Conservation (phyloP, 2,113 vertebrate species). For the Sinocyclocheilus grahami region DNA sequence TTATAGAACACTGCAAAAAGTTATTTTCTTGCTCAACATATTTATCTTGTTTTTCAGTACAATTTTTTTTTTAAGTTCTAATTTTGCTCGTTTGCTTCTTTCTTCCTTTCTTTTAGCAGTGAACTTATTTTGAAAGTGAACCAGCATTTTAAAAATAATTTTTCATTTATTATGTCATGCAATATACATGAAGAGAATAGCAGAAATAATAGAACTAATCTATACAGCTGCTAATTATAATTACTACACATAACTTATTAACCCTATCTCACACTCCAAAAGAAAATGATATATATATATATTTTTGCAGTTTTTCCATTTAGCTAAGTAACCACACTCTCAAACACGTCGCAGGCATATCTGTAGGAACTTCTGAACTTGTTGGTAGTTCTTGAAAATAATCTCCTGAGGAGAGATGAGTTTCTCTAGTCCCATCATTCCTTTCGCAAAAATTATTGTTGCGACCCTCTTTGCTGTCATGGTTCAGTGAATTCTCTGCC, state of each 20-base stretch:
- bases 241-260: background rate
- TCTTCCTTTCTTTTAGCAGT: background rate
- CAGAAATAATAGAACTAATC: background rate
- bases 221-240: background rate
- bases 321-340: background rate
- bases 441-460: slow-evolving; percentile 66
- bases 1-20: too few relatives aligned
- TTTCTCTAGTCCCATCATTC: slow-evolving; percentile 51
- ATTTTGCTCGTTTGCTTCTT: too few relatives aligned
- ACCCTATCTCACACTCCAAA: background rate
- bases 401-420: slow-evolving; percentile 47
- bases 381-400: slow-evolving; percentile 38
- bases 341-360: background rate
- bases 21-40: background rate
- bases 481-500: slow-evolving; percentile 59
- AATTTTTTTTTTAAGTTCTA: too few relatives aligned
- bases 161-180: background rate
- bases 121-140: background rate
- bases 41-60: background rate
- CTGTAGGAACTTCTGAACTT: slow-evolving; percentile 33
- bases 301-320: background rate
- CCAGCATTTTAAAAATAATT: background rate
- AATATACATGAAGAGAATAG: background rate
- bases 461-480: slow-evolving; percentile 61
- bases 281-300: too few relatives aligned